Evolutionary conservation across 2,113 vertebrate genomes (phyloP).

Genomic region (Ailuropoda melanoleuca): DNA sequence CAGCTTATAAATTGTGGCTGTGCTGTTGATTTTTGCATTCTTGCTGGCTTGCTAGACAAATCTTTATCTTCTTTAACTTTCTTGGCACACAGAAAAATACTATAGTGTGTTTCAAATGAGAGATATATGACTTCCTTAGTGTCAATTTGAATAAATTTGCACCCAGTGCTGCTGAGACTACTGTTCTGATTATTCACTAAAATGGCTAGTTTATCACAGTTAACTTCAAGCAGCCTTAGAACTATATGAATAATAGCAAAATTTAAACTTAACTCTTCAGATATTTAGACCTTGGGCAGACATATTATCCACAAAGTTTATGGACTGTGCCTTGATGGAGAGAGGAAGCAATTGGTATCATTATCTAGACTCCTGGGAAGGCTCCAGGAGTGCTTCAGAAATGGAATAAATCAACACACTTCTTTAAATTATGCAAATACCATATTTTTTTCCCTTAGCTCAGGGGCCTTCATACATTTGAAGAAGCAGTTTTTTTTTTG

Average conservation of each 20-base stretch:
- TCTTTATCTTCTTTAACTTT: slow-evolving; percentile 71
- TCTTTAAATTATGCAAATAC: slow-evolving; percentile 51
- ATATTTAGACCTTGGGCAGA: slow-evolving; percentile 66
- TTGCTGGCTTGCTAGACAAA: slow-evolving; percentile 44
- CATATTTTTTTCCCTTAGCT: neutral
- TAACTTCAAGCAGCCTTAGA: slow-evolving; percentile 63
- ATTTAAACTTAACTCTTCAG: slow-evolving; percentile 45
- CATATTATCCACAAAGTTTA: slow-evolving; percentile 45
- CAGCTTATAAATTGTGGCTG: slow-evolving; percentile 38
- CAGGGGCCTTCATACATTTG: neutral
- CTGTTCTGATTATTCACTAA: slow-evolving; percentile 57
- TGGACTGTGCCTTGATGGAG: slow-evolving; percentile 39
- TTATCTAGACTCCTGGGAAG: slow-evolving; percentile 25
- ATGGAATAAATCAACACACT: slow-evolving; percentile 14
- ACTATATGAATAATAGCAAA: slow-evolving; percentile 57
- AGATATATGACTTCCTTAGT: slow-evolving; percentile 68
- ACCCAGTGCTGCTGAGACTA: slow-evolving; percentile 44
- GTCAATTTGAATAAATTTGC: slow-evolving; percentile 72
- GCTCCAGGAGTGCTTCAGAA: neutral
- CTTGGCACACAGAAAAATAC: slow-evolving; percentile 44
- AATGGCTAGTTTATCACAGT: slow-evolving; percentile 63
- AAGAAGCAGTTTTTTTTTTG: neutral
- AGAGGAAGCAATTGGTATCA: neutral
- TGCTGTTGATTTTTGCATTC: slow-evolving; percentile 51
- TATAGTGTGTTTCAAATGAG: slow-evolving; percentile 45